Percentiles rank a stretch among this genome's conserved stretches.
Evolutionary conservation across 2,113 vertebrate species (phyloP).

Genomic region (Gadus macrocephalus): DNA sequence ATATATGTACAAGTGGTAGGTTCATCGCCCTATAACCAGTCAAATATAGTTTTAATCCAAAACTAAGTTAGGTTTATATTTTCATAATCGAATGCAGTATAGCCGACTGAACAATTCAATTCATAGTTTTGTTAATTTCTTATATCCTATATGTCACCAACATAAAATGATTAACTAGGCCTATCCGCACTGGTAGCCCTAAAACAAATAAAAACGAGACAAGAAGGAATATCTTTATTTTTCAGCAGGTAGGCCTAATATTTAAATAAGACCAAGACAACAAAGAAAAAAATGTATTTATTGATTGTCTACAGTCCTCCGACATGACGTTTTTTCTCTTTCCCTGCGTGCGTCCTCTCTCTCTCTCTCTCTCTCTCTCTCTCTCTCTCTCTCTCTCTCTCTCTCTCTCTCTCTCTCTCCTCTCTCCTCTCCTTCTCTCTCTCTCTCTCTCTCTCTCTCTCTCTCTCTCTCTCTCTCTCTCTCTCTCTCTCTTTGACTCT

Average conservation of each 20-base stretch:
- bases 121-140: neutral
- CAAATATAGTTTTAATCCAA: neutral
- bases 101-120: too few species aligned
- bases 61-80: neutral
- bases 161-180: neutral
- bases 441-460: neutral
- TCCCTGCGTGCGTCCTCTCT: neutral
- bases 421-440: neutral
- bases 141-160: neutral
- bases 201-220: slow-evolving; percentile 32
- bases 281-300: slow-evolving; percentile 44
- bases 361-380: neutral
- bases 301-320: slow-evolving; percentile 22
- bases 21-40: neutral
- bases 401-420: neutral
- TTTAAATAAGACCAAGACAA: slow-evolving; percentile 48
- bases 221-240: slow-evolving; percentile 54
- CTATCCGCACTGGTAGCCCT: neutral
- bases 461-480: too few species aligned
- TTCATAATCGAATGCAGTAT: neutral
- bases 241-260: neutral
- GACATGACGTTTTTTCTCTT: neutral
- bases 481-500: too few species aligned
- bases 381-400: slow-evolving; percentile 7
- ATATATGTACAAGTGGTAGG: too few species aligned